These are phyloP conservation scores for Epistrophe grossulariae DNA, from an alignment of 2,888 invertebrate genomes.

Conservation along the genomic window DNA sequence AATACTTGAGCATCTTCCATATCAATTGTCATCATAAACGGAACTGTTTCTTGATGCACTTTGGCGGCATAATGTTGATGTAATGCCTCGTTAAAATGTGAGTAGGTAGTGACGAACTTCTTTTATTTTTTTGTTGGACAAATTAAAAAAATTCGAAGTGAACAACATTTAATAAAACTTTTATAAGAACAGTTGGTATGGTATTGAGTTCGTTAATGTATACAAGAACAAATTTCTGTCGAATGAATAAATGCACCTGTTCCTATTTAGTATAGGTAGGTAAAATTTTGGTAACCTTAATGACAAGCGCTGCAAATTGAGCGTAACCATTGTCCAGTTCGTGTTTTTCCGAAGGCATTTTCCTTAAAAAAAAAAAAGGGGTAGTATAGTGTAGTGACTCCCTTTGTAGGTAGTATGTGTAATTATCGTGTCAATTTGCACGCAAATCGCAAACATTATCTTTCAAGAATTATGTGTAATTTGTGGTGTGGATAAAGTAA, in stretches of 20 bases:
- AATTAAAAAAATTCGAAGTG: conserved; percentile 55
- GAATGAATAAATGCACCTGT: conserved; percentile 52
- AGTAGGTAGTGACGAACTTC: conserved; percentile 39
- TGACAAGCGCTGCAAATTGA: conserved; percentile 68
- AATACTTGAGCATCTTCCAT: conserved; percentile 44
- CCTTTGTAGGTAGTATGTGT: conserved; percentile 7
- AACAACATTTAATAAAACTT: conserved; percentile 54
- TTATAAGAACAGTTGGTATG: conserved; percentile 67
- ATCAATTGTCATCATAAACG: conserved; percentile 70
- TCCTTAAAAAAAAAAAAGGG: conserved; percentile 34
- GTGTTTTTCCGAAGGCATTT: conserved; percentile 33
- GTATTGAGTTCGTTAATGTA: background rate
- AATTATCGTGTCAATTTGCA: conserved; percentile 75
- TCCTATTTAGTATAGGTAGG: background rate
- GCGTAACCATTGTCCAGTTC: conserved; percentile 65
- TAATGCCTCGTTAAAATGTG: conserved; percentile 35
- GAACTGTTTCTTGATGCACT: conserved; percentile 54
- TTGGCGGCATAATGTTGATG: conserved; percentile 59
- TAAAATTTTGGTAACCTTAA: conserved; percentile 43
- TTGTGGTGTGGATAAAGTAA: conserved; percentile 67
- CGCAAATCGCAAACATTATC: conserved; percentile 71
- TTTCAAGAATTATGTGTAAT: conserved; percentile 63
- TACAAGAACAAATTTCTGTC: conserved; percentile 42
- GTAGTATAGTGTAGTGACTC: conserved; percentile 28
- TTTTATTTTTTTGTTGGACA: conserved; percentile 27